These are phyloP conservation scores for Macrosoma leucophasiata DNA, from an alignment of 2,888 invertebrate species.

Conservation along the genomic window DNA sequence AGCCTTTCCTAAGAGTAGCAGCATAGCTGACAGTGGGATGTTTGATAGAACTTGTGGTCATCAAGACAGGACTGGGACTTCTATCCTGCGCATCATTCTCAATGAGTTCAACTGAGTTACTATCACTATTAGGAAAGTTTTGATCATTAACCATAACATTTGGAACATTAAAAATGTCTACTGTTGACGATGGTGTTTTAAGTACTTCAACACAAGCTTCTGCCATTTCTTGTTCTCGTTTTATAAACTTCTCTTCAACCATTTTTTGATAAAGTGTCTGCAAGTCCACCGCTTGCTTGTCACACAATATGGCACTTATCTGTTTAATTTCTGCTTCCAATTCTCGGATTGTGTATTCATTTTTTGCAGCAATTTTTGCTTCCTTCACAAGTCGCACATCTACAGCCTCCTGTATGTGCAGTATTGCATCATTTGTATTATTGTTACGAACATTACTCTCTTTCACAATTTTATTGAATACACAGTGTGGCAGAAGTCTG, in stretches of 20 bases:
- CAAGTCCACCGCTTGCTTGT: constrained; percentile 53
- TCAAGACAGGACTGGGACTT: constrained; percentile 41
- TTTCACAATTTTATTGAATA: constrained; percentile 59
- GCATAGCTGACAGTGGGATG: constrained; percentile 53
- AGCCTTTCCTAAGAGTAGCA: constrained; percentile 47
- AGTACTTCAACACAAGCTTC: constrained; percentile 58
- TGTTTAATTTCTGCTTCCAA: constrained; percentile 65
- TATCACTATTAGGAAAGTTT: constrained; percentile 36
- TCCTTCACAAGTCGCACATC: constrained; percentile 53
- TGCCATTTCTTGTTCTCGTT: constrained; percentile 56
- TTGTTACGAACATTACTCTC: constrained; percentile 57
- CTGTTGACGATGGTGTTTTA: constrained; percentile 42
- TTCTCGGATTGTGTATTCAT: constrained; percentile 57
- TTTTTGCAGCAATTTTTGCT: constrained; percentile 57
- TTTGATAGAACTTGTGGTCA: constrained; percentile 34
- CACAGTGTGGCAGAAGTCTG: constrained; percentile 46
- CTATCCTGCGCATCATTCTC: constrained; percentile 38
- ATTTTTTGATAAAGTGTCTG: constrained; percentile 44
- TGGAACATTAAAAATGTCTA: constrained; percentile 48
- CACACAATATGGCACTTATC: constrained; percentile 58
- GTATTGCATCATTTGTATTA: constrained; percentile 56
- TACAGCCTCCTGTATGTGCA: constrained; percentile 61
- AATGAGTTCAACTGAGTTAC: constrained; percentile 32
- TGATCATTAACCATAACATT: constrained; percentile 42
- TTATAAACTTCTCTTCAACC: constrained; percentile 43